Conservation (phyloP, 35 echinoderm and acorn worm species). For the Strongylocentrotus purpuratus region DNA sequence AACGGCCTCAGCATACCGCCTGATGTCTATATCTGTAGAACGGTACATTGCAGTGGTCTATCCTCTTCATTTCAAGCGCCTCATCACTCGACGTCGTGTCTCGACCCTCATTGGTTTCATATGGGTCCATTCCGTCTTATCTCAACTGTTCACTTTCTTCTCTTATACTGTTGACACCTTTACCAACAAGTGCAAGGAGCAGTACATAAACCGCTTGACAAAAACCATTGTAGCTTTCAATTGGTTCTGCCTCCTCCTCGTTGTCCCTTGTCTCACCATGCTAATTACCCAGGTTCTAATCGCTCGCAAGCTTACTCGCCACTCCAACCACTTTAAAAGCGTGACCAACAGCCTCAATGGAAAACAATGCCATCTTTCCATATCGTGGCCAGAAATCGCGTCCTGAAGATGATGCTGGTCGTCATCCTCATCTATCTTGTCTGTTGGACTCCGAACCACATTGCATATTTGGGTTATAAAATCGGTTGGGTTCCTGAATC, state of each 20-base stretch:
- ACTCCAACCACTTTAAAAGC: too few species aligned
- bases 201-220: background rate
- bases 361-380: too few species aligned
- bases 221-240: constrained; percentile 22
- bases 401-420: constrained; percentile 50
- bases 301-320: too few species aligned
- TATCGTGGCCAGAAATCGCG: too few species aligned
- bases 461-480: constrained; percentile 47
- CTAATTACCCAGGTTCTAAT: too few species aligned
- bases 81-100: too few species aligned
- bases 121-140: too few species aligned
- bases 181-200: background rate
- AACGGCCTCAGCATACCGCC: background rate
- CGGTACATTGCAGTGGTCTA: too few species aligned
- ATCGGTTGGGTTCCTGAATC: background rate
- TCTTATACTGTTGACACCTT: background rate
- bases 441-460: constrained; percentile 51
- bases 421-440: constrained; percentile 45
- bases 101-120: too few species aligned
- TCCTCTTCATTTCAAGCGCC: too few species aligned
- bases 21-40: constrained; percentile 47
- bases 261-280: background rate
- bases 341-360: too few species aligned
- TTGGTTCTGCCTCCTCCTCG: constrained; percentile 13
- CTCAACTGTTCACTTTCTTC: constrained; percentile 14